These are phyloP conservation scores for Anthonomus grandis DNA, from an alignment of 1,140 invertebrate genomes.

Conservation along the genomic window DNA sequence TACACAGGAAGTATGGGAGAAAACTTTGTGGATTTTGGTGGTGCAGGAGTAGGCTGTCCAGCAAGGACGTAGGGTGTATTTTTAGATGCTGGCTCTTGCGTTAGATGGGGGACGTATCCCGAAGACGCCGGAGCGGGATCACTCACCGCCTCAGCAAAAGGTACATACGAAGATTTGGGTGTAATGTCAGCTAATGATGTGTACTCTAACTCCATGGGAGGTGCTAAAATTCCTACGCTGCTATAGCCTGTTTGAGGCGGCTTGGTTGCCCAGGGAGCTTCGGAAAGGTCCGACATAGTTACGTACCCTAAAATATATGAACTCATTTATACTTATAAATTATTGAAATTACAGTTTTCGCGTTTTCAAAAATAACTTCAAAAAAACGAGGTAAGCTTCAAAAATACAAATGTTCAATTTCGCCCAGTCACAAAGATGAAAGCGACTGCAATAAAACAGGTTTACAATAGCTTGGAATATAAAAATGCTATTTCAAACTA, in stretches of 20 bases:
- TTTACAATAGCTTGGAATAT: too few relatives aligned
- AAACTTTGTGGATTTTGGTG: background rate
- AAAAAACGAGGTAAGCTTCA: too few relatives aligned
- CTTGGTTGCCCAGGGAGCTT: constrained; percentile 1
- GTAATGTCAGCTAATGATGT: constrained; percentile 1
- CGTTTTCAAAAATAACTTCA: too few relatives aligned
- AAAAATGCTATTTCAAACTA: too few relatives aligned
- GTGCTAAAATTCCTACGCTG: constrained; percentile 8
- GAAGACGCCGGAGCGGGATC: background rate
- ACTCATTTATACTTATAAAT: background rate
- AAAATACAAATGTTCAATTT: too few relatives aligned
- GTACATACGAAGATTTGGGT: constrained; percentile 1
- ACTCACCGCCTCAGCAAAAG: background rate
- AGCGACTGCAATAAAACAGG: too few relatives aligned
- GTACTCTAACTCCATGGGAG: constrained; percentile 10
- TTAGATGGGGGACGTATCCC: constrained; percentile 13
- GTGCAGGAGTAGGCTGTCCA: constrained; percentile 6
- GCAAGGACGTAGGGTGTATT: constrained; percentile 20
- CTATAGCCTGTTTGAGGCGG: constrained; percentile 12
- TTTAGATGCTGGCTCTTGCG: constrained; percentile 16
- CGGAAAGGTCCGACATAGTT: constrained; percentile 4
- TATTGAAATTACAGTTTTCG: too few relatives aligned
- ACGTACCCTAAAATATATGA: constrained; percentile 12
- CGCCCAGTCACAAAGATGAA: too few relatives aligned
- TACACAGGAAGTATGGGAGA: constrained; percentile 2